Conservation (phyloP, 2,113 vertebrate species). For the Python bivittatus region DNA sequence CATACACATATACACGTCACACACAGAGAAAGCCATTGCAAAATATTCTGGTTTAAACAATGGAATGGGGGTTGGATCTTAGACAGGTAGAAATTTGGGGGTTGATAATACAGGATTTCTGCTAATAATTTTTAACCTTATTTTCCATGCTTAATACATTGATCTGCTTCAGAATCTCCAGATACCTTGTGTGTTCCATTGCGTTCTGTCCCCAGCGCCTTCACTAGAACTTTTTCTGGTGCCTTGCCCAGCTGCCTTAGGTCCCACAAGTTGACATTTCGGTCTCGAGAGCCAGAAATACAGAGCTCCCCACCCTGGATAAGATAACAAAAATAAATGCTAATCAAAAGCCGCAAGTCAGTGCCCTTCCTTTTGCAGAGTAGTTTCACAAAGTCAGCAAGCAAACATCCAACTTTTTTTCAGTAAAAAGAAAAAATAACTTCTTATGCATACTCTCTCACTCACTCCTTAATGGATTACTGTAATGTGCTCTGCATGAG, state of each 20-base stretch:
- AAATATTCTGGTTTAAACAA: neutral
- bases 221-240: constrained; percentile 69
- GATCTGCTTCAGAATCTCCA: neutral
- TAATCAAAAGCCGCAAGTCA: neutral
- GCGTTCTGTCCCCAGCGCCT: constrained; percentile 67
- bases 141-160: neutral
- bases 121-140: neutral
- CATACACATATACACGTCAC: neutral
- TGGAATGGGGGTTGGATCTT: neutral
- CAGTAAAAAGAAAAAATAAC: neutral
- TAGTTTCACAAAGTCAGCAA: neutral
- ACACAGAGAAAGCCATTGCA: neutral
- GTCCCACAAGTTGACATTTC: constrained; percentile 91
- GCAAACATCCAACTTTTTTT: neutral
- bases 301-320: constrained; percentile 76
- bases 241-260: constrained; percentile 70
- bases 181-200: constrained; percentile 81
- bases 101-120: neutral
- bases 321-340: neutral
- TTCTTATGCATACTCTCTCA: neutral
- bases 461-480: neutral
- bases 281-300: constrained; percentile 86
- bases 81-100: neutral
- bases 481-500: neutral
- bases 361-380: neutral